A percentile compares a stretch with the other conserved stretches of the same genome.
phyloP scores from a whole-genome alignment of 2,113 vertebrate genomes.

The Equus przewalskii region DNA sequence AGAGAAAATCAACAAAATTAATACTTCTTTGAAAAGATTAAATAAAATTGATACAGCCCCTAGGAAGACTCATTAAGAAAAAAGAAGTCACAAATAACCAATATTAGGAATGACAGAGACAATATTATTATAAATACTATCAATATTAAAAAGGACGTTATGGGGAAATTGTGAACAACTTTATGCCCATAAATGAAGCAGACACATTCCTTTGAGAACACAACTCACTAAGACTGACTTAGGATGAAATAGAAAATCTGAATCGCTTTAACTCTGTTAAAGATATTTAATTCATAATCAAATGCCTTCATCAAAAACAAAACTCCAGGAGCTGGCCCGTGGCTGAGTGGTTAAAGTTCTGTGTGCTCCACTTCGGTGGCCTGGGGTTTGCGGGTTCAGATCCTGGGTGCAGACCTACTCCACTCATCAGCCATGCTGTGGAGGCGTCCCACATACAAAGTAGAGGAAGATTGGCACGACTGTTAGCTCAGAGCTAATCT shows the following conservation, averaged over 20 bases:
- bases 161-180: not conserved
- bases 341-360: too few species aligned
- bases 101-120: not conserved
- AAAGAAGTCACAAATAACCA: not conserved
- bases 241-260: constrained; percentile 19
- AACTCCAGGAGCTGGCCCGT: too few species aligned
- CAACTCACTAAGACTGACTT: not conserved
- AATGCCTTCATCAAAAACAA: not conserved
- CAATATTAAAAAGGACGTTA: not conserved
- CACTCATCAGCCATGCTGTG: too few species aligned
- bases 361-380: too few species aligned
- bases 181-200: not conserved
- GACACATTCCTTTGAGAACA: not conserved
- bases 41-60: not conserved
- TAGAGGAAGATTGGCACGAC: too few species aligned
- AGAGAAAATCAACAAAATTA: not conserved
- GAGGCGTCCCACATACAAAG: too few species aligned
- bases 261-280: not conserved
- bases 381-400: too few species aligned
- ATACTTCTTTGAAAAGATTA: constrained; percentile 26
- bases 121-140: not conserved
- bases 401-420: too few species aligned
- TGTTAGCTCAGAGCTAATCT: too few species aligned
- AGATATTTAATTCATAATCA: not conserved
- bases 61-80: not conserved